phyloP scores from a whole-genome alignment of 2,797 vertebrate species.

The Intellagama lesueurii region DNA sequence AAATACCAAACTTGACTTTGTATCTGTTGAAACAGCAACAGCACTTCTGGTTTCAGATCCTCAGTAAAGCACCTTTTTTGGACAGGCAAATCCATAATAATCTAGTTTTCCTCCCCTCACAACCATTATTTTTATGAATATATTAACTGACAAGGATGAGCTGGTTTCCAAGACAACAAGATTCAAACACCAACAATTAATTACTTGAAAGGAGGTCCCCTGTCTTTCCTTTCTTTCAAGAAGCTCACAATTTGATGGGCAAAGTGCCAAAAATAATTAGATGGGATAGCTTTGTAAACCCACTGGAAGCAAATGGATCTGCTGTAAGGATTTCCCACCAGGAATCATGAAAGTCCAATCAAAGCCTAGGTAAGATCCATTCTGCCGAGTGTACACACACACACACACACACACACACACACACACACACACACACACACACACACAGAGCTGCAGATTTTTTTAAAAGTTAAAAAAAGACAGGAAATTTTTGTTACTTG shows the following conservation, averaged over 20 bases:
- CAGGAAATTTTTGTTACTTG: conserved; percentile 58
- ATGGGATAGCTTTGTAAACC: conserved; percentile 70
- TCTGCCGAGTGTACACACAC: conserved; percentile 45
- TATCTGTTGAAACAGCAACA: conserved; percentile 57
- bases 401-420: conserved; percentile 28
- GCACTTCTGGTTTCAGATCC: conserved; percentile 56
- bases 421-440: conserved; percentile 2
- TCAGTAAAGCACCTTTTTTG: conserved; percentile 67
- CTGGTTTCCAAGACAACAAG: conserved; percentile 84
- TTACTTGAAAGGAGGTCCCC: conserved; percentile 75
- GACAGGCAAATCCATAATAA: conserved; percentile 64
- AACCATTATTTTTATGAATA: conserved; percentile 71
- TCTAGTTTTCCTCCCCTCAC: conserved; percentile 63
- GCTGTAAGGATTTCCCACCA: conserved; percentile 72
- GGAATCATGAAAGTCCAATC: conserved; percentile 74
- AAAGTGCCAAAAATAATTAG: conserved; percentile 82
- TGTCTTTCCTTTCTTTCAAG: conserved; percentile 79
- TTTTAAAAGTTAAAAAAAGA: conserved; percentile 46
- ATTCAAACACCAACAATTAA: conserved; percentile 74
- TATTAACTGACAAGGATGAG: conserved; percentile 75
- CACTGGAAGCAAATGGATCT: conserved; percentile 73
- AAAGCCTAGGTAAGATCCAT: conserved; percentile 69
- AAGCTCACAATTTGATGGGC: conserved; percentile 78
- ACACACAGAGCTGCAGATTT: conserved; percentile 37
- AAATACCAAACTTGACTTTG: conserved; percentile 52